Evolutionary conservation across 2,113 vertebrate species (phyloP).

Genomic region (Symphodus melops): DNA sequence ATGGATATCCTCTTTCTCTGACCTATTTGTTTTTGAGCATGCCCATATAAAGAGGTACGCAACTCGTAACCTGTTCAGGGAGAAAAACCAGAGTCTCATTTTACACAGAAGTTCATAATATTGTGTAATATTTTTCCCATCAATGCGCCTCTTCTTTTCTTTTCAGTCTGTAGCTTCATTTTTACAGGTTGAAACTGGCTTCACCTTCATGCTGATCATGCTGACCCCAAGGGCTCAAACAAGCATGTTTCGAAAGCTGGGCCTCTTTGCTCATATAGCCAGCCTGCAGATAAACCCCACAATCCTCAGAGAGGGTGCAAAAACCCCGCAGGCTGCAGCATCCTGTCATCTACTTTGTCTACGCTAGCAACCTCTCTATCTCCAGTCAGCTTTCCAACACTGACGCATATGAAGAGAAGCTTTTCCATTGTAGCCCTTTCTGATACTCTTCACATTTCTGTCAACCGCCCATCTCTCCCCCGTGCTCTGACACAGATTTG

Average conservation of each 20-base stretch:
- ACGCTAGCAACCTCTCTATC: not conserved
- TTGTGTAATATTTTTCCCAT: slow-evolving; percentile 1
- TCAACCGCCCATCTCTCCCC: slow-evolving; percentile 51
- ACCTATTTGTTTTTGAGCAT: slow-evolving; percentile 56
- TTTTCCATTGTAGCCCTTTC: slow-evolving; percentile 14
- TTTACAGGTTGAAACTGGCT: slow-evolving; percentile 1
- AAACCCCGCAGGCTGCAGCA: slow-evolving; percentile 39
- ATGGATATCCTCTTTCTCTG: slow-evolving; percentile 55
- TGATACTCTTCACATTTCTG: slow-evolving; percentile 3
- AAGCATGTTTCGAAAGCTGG: slow-evolving; percentile 31
- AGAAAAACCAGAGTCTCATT: slow-evolving; percentile 20
- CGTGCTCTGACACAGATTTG: slow-evolving; percentile 67
- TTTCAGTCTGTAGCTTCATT: not conserved
- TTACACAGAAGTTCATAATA: not conserved
- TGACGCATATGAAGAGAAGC: slow-evolving; percentile 15
- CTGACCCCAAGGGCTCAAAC: not conserved
- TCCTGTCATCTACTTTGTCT: slow-evolving; percentile 60
- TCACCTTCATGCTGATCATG: not conserved
- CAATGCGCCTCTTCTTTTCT: not conserved
- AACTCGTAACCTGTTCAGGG: slow-evolving; percentile 34
- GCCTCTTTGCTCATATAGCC: slow-evolving; percentile 34
- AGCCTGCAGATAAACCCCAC: slow-evolving; percentile 15
- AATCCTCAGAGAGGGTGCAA: slow-evolving; percentile 19
- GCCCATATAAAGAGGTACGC: slow-evolving; percentile 8
- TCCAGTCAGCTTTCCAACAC: too few species aligned